Base-by-base conservation (phyloP, 2,797 vertebrate genomes). In the Bryconaethiops microstoma region DNA sequence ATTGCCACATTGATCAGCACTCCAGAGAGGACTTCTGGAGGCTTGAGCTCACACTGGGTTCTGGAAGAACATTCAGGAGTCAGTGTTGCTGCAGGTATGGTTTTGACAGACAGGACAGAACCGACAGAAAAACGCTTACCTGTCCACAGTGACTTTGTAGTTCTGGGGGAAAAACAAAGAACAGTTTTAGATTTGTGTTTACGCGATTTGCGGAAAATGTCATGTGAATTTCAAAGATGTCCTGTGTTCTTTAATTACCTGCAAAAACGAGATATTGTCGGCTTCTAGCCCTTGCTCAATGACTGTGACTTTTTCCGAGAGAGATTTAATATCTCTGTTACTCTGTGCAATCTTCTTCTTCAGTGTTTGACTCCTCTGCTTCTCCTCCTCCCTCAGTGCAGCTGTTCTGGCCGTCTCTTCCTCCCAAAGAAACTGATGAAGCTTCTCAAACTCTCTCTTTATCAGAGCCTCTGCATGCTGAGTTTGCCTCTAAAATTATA, bases 351-450 rank as follows among this genome's bases (percentile, higher is more conserved):
- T 78, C 7, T 75, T 81, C 35, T 76, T 40, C 29, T 69, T 54
- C 10, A 64, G 59, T 21, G 48, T 50, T 7, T 78, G 76, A 39
- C 13, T 74, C 72, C 50, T 85, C 70, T 76, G 74, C 55, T 82
- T 45, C 62, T 85, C 82, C 14, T 87, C 86, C 21, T 83, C 64
- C n/a, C 72, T 85, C 60, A 83, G 55, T 17, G 70, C 71, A 7
- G 71, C n/a, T 2, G 80, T 54, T 19, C 79, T 45, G 13, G 45
- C 14, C 0, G 0, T 9, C 63, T 87, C 79, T 74, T 87, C 83
- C 19, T 85, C 82, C 57, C 16, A 60, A 16, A 87, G 59, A 60
- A 85, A 82, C 65, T 54, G 79, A 1, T 60, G 80, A 70, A 87
- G 78, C 48, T 29, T 67, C 29, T 78, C 79, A 76, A 85, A 82